These are phyloP conservation scores for Lates japonicus DNA, from an alignment of 2,797 vertebrate genomes.

Conservation along the genomic window DNA sequence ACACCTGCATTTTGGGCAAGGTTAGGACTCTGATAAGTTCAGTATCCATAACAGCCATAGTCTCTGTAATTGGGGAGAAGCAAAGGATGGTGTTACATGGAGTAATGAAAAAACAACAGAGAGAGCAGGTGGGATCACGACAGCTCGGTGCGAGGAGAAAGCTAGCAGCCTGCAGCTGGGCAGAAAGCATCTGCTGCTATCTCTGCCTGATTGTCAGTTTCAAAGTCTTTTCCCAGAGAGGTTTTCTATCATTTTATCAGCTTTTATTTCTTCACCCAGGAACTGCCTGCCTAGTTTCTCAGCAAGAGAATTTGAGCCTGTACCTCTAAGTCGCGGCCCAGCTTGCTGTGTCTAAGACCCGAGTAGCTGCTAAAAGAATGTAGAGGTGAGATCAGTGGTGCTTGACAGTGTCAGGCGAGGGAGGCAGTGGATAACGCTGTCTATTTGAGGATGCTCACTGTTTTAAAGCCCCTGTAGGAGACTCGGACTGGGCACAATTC, in stretches of 20 bases:
- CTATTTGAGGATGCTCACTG: slow-evolving; percentile 52
- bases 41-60: slow-evolving; percentile 16
- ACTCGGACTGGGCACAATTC: slow-evolving; percentile 35
- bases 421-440: slow-evolving; percentile 45
- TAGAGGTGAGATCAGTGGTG: slow-evolving; percentile 33
- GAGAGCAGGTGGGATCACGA: slow-evolving; percentile 9
- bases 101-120: slow-evolving; percentile 44
- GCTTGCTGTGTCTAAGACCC: slow-evolving; percentile 18
- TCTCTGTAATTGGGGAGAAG: slow-evolving; percentile 45
- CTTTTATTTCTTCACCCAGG: slow-evolving; percentile 14
- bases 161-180: slow-evolving; percentile 28
- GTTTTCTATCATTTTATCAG: slow-evolving; percentile 48
- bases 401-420: slow-evolving; percentile 32
- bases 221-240: slow-evolving; percentile 32
- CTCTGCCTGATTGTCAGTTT: slow-evolving; percentile 37
- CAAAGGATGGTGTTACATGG: slow-evolving; percentile 33
- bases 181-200: slow-evolving; percentile 39
- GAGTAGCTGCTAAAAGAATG: slow-evolving; percentile 45
- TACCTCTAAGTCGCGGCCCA: slow-evolving; percentile 11
- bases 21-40: slow-evolving; percentile 36
- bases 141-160: slow-evolving; percentile 28
- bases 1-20: slow-evolving; percentile 53
- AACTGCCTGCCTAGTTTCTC: slow-evolving; percentile 16
- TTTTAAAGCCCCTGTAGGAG: slow-evolving; percentile 30
- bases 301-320: slow-evolving; percentile 29